These are phyloP conservation scores for Cebidichthys violaceus DNA, from an alignment of 2,113 vertebrate genomes.

Conservation along the genomic window DNA sequence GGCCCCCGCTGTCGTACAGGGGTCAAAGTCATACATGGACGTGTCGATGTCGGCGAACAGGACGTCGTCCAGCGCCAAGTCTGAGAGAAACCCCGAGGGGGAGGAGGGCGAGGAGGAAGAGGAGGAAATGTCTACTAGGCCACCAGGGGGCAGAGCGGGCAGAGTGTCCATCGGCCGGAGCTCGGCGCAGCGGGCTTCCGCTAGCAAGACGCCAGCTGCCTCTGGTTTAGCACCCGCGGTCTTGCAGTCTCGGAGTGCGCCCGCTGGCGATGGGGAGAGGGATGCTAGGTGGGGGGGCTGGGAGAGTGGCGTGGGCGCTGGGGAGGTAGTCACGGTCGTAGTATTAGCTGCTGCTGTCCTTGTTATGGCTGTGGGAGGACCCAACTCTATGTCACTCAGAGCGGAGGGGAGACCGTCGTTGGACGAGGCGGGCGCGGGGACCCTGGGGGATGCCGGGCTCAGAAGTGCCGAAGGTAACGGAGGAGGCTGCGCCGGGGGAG, in stretches of 20 bases:
- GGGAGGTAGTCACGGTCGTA: constrained; percentile 91
- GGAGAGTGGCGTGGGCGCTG: constrained; percentile 59
- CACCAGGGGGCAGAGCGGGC: constrained; percentile 76
- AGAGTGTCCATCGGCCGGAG: constrained; percentile 88
- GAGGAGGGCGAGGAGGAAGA: constrained; percentile 83
- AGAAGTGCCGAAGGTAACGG: constrained; percentile 65
- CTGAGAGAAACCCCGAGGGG: constrained; percentile 96
- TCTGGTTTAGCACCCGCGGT: constrained; percentile 83
- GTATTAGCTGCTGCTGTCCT: constrained; percentile 75
- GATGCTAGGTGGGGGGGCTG: constrained; percentile 43
- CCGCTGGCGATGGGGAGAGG: constrained; percentile 23
- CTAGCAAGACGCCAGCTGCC: constrained; percentile 73
- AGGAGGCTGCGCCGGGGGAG: constrained; percentile 84
- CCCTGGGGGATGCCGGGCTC: constrained; percentile 79
- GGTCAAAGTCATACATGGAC: constrained; percentile 99
- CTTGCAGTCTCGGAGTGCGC: constrained; percentile 81
- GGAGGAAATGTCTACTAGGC: constrained; percentile 87
- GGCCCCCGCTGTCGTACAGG: constrained; percentile 87
- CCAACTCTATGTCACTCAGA: constrained; percentile 94
- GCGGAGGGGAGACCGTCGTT: constrained; percentile 91
- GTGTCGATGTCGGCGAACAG: constrained; percentile 99
- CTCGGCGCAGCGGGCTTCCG: constrained; percentile 84
- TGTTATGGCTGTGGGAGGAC: constrained; percentile 77
- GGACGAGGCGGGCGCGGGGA: constrained; percentile 67
- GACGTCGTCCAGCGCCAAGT: constrained; percentile 98